Percentiles rank a stretch among this genome's conserved stretches.
These are phyloP conservation scores for Phylloscopus trochilus DNA, from an alignment of 2,113 vertebrate genomes.

Conservation along the genomic window DNA sequence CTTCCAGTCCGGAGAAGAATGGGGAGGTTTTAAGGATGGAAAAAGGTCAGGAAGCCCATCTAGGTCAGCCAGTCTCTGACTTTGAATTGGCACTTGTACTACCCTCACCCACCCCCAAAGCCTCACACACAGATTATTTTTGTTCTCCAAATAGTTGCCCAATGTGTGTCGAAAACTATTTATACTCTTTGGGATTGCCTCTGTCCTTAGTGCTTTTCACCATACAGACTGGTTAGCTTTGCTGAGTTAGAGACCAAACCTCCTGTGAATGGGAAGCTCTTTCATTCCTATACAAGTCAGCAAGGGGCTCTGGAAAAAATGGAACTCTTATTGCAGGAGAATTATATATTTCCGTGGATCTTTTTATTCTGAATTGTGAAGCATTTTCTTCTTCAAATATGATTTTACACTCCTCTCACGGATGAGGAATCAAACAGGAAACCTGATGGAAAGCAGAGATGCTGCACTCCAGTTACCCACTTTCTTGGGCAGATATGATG, in stretches of 20 bases:
- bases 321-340: not conserved
- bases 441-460: not conserved
- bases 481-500: not conserved
- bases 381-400: not conserved
- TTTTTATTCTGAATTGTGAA: not conserved
- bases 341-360: not conserved
- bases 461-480: not conserved
- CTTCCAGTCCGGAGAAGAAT: constrained; percentile 34
- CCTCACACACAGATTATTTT: constrained; percentile 66
- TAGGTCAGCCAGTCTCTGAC: constrained; percentile 46
- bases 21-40: constrained; percentile 57
- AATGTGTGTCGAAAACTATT: constrained; percentile 72
- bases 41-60: constrained; percentile 68
- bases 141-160: constrained; percentile 73
- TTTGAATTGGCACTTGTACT: constrained; percentile 65
- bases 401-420: not conserved
- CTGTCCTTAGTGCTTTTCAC: constrained; percentile 58
- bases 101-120: constrained; percentile 41
- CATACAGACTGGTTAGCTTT: constrained; percentile 61
- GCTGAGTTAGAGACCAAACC: constrained; percentile 15
- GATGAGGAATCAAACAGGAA: not conserved
- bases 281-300: not conserved
- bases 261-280: not conserved
- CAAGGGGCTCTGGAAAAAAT: not conserved
- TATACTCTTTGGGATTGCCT: constrained; percentile 65